phyloP scores from a whole-genome alignment of 2,797 vertebrate genomes.

The Menidia menidia region DNA sequence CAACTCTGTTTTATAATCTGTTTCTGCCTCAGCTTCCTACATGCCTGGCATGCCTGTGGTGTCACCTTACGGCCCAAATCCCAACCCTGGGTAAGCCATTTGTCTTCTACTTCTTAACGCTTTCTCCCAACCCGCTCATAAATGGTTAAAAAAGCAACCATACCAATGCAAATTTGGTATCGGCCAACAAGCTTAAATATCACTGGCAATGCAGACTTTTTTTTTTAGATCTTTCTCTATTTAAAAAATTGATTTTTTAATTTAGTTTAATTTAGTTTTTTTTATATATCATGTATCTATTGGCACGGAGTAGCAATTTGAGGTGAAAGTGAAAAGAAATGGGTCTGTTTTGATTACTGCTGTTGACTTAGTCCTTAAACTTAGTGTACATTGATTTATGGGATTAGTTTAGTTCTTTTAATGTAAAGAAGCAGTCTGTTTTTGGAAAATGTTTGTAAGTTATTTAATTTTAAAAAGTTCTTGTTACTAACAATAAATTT shows the following conservation, averaged over 20 bases:
- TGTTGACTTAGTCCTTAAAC: background rate
- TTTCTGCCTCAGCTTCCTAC: slow-evolving; percentile 88
- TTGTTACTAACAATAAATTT: too few species aligned
- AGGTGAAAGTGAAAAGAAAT: background rate
- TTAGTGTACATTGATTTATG: background rate
- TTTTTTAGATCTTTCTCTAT: background rate
- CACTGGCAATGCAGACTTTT: background rate
- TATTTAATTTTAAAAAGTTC: too few species aligned
- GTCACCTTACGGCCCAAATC: slow-evolving; percentile 88
- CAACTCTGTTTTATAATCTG: slow-evolving; percentile 16
- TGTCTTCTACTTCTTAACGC: background rate
- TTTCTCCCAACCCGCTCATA: background rate
- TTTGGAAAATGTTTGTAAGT: too few species aligned
- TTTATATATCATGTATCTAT: too few species aligned
- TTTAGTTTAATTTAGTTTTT: too few species aligned
- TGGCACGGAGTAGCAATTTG: background rate
- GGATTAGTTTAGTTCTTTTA: too few species aligned
- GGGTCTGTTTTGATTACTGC: background rate
- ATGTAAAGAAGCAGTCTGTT: too few species aligned
- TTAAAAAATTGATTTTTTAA: too few species aligned
- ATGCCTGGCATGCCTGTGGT: slow-evolving; percentile 93
- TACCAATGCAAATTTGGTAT: slow-evolving; percentile 14
- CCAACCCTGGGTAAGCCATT: slow-evolving; percentile 89
- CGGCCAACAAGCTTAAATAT: background rate
- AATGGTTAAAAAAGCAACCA: background rate